Evolutionary conservation across 2,113 vertebrate species (phyloP), one percentile per base, ranked within the genome.

Genomic region (Ictidomys tridecemlineatus): DNA sequence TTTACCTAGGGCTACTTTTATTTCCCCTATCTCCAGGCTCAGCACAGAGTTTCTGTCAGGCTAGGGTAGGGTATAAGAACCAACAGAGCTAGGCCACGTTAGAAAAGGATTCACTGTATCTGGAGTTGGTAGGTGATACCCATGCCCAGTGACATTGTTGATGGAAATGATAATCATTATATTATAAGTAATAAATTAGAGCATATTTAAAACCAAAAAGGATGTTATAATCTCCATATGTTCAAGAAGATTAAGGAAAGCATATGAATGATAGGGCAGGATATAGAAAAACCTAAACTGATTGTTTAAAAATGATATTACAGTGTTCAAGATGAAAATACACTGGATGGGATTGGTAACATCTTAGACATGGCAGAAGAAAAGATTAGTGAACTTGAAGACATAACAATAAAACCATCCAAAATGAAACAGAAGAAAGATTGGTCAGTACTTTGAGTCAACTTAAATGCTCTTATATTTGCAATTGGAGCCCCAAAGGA

Each of bases 211-310:
- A 84, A 16, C 30, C 39, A 37, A 87, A 91, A 89, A 94, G 61
- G 56, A 34, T 84, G 20, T 78, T 86, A 63, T 82, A 65, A 92
- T 37, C 16, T 48, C 18, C 5, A 0, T 53, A 58, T 92, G 34
- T 77, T 89, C 4, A 93, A 92, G 73, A 89, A 89, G 13, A n/a
- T 58, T 63, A n/a, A 78, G 51, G 56, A 87, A 95, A 94, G 67
- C 17, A 32, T 70, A 11, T 83, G 11, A 10, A 73, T 63, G 76
- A 20, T 79, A 92, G 92, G 39, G 14, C n/a, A 95, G 83, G 65
- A 45, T 16, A 72, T 39, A 32, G 11, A 51, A 90, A 58, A 45
- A 87, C 8, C 28, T 76, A 67, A 86, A 69, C 30, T 58, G 70
- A 88, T 61, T 67, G 45, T 67, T 37, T 93, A 14, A 20, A 91